Percentiles rank a stretch among this genome's conserved stretches.
Evolutionary conservation across 2,797 vertebrate species (phyloP).

Genomic region (Telmatherina bonti): DNA sequence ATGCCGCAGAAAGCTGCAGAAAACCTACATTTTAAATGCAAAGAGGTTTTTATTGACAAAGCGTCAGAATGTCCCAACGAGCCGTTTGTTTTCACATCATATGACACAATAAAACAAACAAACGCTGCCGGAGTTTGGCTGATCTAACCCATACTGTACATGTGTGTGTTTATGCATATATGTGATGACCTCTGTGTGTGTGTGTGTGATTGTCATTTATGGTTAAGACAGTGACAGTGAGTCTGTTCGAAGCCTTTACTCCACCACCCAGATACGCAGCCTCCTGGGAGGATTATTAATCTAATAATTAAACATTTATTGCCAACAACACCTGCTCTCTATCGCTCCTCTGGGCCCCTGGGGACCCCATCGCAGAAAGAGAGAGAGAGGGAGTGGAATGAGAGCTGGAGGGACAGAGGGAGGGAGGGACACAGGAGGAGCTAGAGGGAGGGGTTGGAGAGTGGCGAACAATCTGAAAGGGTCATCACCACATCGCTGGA

Average conservation of each 20-base stretch:
- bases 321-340: constrained; percentile 92
- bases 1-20: background rate
- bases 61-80: background rate
- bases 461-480: constrained; percentile 82
- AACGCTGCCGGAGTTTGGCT: constrained; percentile 48
- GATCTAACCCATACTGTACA: constrained; percentile 38
- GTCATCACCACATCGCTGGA: constrained; percentile 84
- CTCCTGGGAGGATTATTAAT: constrained; percentile 91
- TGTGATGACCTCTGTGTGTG: constrained; percentile 16
- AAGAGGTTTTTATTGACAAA: no score
- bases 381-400: constrained; percentile 11
- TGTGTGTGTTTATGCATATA: constrained; percentile 25
- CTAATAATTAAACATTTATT: constrained; percentile 95
- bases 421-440: constrained; percentile 77
- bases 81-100: constrained; percentile 2
- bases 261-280: constrained; percentile 41
- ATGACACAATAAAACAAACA: constrained; percentile 30
- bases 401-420: constrained; percentile 51
- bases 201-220: constrained; percentile 26
- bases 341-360: constrained; percentile 72
- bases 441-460: constrained; percentile 76
- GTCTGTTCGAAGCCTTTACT: constrained; percentile 62
- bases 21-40: background rate
- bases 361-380: constrained; percentile 77
- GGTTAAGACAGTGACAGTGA: constrained; percentile 65